Evolutionary conservation across 2,797 vertebrate genomes (phyloP), one percentile per base, ranked within the genome.

Genomic region (Pithecia hirsuta): DNA sequence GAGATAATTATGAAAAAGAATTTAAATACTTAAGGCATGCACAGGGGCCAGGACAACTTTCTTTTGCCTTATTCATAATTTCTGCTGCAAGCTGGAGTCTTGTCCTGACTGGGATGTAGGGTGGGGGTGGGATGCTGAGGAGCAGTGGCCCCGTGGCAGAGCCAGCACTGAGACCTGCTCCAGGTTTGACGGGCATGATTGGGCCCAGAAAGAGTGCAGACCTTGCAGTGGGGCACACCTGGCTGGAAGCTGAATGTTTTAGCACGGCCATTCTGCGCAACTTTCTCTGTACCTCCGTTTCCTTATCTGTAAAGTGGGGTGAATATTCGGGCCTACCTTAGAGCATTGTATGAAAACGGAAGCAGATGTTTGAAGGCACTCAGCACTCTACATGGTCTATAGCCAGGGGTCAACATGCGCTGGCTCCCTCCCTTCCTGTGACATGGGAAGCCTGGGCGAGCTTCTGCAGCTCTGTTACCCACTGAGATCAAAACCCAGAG

Each of bases 1-100:
- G 99, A 98, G 98, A 98, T 98, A 98, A 99, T 99, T 99, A 98
- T 98, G 98, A 98, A 98, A 98, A 98, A 98, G 98, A 99, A 99
- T 99, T 99, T 98, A 98, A 98, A 98, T 98, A 99, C 97, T 98
- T 86, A 95, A 96, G 97, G 97, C 98, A 96, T 97, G 95, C 98
- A 97, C 96, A 95, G 98, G 97, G 98, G 97, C 98, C 98, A 97
- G 97, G 93, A 98, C 86, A 86, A 98, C 98, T 98, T 98, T 94
- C 97, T 95, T 98, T 95, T 39, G 48, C 97, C 95, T 97, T 98
- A 98, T 98, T 97, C 98, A 95, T 93, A 89, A 95, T 93, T 98
- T 98, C 98, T 98, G 97, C 98, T 97, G 93, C 97, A 98, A 98
- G 98, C 96, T 64, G 91, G 96, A 98, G 90, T 96, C 67, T 96